Evolutionary conservation across 2,797 vertebrate species (phyloP), one percentile per base, ranked within the genome.

Genomic region (Parauchenoglanis punctatus): DNA sequence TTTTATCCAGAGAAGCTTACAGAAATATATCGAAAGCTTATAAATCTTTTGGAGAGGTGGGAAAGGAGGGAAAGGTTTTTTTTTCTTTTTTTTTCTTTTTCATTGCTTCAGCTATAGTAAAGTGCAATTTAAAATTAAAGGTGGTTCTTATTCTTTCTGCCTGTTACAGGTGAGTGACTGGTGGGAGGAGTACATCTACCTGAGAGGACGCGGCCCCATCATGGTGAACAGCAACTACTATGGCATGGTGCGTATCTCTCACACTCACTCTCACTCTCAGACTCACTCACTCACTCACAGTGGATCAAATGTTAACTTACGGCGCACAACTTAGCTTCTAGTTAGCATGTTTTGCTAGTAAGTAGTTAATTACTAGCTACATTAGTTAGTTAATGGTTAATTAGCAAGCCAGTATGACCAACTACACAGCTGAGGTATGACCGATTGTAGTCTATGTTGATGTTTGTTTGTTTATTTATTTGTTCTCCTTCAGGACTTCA

Each of bases 211-310:
- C 40, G 92, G 93, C 81, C 96, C 97, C 1, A 94, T 98, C 90
- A 97, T 98, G 97, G 96, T 97, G 89, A 97, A 98, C 93, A 98
- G 97, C 92, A 98, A 97, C 92, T 98, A 97, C 90, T 98, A 98
- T 75, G 93, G 95, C 93, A 97, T 98, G 97, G 97, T 98, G 94
- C 6, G 68, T 81, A 35, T 72, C 2, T 44, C 0, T 31, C 65
- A 4, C 28, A 31, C 25, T 5, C 63, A 28, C 63, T 1, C 68
- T 10, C 68, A 2, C 67, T 2, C 65, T n/a, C 63, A 7, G 25
- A 11, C 63, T 3, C n/a, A 15, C n/a, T 0, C 65, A 31, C 65
- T 28, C 65, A 31, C 28, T 28, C 17, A 18, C 0, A 58, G n/a
- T n/a, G n/a, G n/a, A n/a, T n/a, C n/a, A n/a, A n/a, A n/a, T n/a